A percentile compares a stretch with the other conserved stretches of the same genome.
phyloP scores from a whole-genome alignment of 2,113 vertebrate genomes.

The Salvator merianae region DNA sequence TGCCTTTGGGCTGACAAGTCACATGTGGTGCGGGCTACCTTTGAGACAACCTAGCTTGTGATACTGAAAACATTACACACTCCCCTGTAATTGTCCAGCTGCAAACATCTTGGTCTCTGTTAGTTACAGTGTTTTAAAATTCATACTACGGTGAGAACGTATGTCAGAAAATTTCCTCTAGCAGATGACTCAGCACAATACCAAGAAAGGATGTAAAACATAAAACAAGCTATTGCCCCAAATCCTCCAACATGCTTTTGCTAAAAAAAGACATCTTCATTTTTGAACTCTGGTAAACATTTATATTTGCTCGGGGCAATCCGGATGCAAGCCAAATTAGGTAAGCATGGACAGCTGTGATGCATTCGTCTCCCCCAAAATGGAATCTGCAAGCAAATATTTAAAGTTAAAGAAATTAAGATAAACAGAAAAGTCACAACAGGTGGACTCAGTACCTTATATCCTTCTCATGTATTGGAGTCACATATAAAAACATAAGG shows the following conservation, averaged over 20 bases:
- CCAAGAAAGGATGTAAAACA: constrained; percentile 41
- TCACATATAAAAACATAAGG: too few relatives aligned
- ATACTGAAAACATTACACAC: constrained; percentile 44
- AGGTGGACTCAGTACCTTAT: background rate
- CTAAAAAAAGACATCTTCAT: constrained; percentile 74
- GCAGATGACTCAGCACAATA: constrained; percentile 49
- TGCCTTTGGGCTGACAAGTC: background rate
- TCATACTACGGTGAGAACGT: constrained; percentile 48
- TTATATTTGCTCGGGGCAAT: constrained; percentile 75
- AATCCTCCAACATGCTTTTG: constrained; percentile 27
- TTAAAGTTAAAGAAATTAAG: background rate
- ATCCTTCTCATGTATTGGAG: too few relatives aligned
- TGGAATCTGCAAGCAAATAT: constrained; percentile 81
- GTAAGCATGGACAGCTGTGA: constrained; percentile 90
- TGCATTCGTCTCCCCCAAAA: constrained; percentile 86
- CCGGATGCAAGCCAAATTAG: constrained; percentile 80
- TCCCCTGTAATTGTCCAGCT: rapidly evolving
- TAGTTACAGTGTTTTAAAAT: background rate
- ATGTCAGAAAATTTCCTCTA: constrained; percentile 40
- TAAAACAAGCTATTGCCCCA: background rate
- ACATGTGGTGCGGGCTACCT: background rate
- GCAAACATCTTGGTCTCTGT: constrained; percentile 18
- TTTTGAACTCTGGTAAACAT: constrained; percentile 80
- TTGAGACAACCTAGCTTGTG: background rate
- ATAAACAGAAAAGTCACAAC: rapidly evolving